Percentiles rank a stretch among this genome's conserved stretches.
Conservation (phyloP, 2,797 vertebrate species). For the Peromyscus melanophrys region DNA sequence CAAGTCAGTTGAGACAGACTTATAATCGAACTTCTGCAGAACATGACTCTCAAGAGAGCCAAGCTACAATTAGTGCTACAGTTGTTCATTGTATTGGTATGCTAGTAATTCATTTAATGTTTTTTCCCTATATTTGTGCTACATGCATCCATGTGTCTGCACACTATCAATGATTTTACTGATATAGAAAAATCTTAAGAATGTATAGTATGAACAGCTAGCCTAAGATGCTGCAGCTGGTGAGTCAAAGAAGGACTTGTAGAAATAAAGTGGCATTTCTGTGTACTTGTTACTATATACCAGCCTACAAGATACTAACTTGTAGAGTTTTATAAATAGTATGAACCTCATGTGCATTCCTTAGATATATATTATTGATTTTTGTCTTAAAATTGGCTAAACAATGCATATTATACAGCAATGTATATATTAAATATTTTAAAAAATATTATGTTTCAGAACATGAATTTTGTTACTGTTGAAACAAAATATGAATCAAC, state of each 20-base stretch:
- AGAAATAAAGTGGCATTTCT: not conserved
- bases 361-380: not conserved
- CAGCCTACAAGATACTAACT: not conserved
- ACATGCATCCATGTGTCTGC: not conserved
- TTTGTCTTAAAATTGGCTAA: not conserved
- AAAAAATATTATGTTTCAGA: not conserved
- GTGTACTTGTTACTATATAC: not conserved
- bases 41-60: not conserved
- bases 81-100: not conserved
- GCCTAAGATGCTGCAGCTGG: not conserved
- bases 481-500: not conserved
- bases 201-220: not conserved
- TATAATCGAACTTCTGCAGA: not conserved
- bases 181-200: not conserved
- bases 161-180: not conserved
- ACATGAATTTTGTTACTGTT: not conserved
- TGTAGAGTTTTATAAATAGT: not conserved
- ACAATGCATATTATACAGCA: not conserved
- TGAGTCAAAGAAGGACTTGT: not conserved
- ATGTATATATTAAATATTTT: not conserved
- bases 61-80: not conserved
- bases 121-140: not conserved
- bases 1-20: not conserved
- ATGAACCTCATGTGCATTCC: not conserved
- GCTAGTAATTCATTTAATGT: not conserved